Evolutionary conservation across 2,888 invertebrate species (phyloP), one percentile per base, ranked within the genome.

Genomic region (Tortricodes alternella): DNA sequence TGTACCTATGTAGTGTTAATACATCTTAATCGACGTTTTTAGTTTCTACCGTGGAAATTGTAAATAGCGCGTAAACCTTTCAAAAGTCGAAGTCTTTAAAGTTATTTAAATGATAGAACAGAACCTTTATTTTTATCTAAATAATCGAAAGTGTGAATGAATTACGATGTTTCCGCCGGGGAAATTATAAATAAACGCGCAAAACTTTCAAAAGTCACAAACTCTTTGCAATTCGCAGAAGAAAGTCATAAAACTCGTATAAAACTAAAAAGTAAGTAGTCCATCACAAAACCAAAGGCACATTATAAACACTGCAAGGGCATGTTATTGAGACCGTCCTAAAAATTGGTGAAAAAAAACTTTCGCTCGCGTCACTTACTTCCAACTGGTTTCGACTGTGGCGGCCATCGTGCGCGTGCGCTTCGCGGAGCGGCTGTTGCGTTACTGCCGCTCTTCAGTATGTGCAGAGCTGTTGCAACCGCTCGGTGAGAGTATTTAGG

Each of bases 311-410:
- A 29, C 11, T 18, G 44, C 27, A 34, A 34, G 34, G n/a, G 11
- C n/a, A n/a, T n/a, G 15, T 5, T 29, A 53, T 23, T 5, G 7
- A 15, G 19, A 29, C n/a, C 6, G 9, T 19, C 18, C 23, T 44
- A 24, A 34, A 51, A 34, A 46, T 38, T 19, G 6, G 34, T 51
- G 24, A n/a, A 34, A 32, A 37, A 55, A 56, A 78, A 80, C 79
- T 84, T 84, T 83, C 81, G 71, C 73, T 63, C 66, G 67, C 70
- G 61, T 66, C 73, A 85, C 87, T 86, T 84, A 86, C 86, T 83
- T 85, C 62, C 81, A 75, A 78, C 79, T 85, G 49, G 83, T 79
- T 73, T 85, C 76, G 52, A 88, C 76, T 39, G 88, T 77, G 53
- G 89, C 87, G 61, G 89, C 82, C 89, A 89, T 87, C 53, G 41